These are phyloP conservation scores for Amazona vittata DNA, from an alignment of 2,113 vertebrate species.

Conservation along the genomic window DNA sequence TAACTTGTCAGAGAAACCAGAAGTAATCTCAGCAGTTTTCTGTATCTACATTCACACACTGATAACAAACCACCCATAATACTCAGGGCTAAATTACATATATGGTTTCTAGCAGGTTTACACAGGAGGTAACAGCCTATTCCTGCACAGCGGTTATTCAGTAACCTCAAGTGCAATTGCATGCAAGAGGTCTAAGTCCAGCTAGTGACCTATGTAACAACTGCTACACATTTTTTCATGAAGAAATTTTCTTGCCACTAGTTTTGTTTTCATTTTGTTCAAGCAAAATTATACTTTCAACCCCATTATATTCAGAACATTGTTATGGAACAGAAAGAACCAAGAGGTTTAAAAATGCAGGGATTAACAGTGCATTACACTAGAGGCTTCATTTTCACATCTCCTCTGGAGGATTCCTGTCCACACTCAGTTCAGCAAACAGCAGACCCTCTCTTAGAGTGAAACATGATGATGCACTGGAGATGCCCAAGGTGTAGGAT, in stretches of 20 bases:
- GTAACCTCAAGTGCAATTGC: background rate
- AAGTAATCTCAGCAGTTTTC: background rate
- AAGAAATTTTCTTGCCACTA: background rate
- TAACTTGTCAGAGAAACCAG: background rate
- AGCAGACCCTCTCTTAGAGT: background rate
- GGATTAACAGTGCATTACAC: background rate
- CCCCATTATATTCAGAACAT: background rate
- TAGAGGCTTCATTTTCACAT: background rate
- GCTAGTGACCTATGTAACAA: background rate
- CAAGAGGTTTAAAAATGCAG: background rate
- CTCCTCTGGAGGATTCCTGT: background rate
- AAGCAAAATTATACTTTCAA: background rate
- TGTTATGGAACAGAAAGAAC: background rate
- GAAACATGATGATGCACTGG: rapidly evolving
- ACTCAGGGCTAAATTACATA: background rate
- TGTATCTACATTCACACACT: background rate
- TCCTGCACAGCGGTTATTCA: background rate
- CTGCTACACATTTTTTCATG: background rate
- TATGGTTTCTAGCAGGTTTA: background rate
- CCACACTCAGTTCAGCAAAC: background rate
- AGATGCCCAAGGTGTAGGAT: background rate
- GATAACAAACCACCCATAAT: background rate
- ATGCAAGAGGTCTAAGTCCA: background rate
- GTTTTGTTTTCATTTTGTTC: background rate
- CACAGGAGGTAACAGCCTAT: background rate